Conservation (phyloP, 2,797 vertebrate species). For the Natrix natrix region DNA sequence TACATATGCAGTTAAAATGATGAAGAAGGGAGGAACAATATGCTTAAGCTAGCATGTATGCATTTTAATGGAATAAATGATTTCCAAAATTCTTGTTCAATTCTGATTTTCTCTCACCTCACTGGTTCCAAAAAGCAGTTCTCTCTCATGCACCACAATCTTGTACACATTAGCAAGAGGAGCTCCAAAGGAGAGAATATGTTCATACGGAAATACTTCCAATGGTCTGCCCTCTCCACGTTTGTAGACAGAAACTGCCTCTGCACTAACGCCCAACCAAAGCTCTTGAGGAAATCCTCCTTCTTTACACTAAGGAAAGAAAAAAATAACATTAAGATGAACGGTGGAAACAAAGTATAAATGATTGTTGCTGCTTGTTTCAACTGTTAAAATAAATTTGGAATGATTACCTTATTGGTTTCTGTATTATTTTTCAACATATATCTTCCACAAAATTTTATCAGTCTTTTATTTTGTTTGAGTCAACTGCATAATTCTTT, state of each 20-base stretch:
- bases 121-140: constrained; percentile 89
- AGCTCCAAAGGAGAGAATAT: constrained; percentile 93
- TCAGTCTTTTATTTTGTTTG: not conserved
- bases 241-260: constrained; percentile 93
- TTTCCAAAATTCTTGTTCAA: not conserved
- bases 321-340: constrained; percentile 8
- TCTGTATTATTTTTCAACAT: not conserved
- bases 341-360: not conserved
- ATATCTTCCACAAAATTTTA: not conserved
- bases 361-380: not conserved
- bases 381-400: not conserved
- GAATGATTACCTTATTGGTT: not conserved
- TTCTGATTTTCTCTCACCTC: constrained; percentile 75
- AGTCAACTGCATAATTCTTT: not conserved
- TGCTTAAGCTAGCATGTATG: not conserved
- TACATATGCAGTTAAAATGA: not conserved
- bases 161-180: constrained; percentile 90
- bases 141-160: constrained; percentile 90
- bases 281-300: constrained; percentile 87
- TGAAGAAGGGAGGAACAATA: not conserved
- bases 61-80: not conserved
- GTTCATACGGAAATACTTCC: constrained; percentile 93
- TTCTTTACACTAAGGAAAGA: constrained; percentile 79
- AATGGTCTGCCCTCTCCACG: constrained; percentile 88
- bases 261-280: constrained; percentile 91